Evolutionary conservation across 1,140 invertebrate genomes (phyloP).

Genomic region (Bombus superbus): DNA sequence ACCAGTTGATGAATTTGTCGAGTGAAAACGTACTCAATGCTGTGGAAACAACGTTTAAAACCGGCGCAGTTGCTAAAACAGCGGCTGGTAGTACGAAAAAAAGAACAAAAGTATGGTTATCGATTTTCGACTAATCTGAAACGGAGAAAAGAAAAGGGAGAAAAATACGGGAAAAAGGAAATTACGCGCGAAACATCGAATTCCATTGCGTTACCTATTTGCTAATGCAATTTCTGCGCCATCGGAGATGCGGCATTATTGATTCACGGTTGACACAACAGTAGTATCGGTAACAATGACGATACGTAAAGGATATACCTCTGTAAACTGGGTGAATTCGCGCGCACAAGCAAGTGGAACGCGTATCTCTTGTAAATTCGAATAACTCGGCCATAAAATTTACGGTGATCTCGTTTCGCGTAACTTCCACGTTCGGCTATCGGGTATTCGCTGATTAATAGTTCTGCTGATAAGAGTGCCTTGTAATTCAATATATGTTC

Average conservation of each 20-base stretch:
- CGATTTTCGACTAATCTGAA: background rate
- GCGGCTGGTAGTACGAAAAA: background rate
- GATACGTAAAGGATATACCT: slow-evolving; percentile 14
- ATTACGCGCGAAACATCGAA: background rate
- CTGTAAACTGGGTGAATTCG: background rate
- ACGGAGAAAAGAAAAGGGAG: background rate
- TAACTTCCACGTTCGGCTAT: background rate
- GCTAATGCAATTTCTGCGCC: background rate
- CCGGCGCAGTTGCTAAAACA: background rate
- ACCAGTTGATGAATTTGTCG: no score
- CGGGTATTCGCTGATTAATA: slow-evolving; percentile 4
- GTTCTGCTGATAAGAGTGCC: background rate
- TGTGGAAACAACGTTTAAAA: background rate
- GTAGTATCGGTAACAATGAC: slow-evolving; percentile 8
- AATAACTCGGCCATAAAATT: slow-evolving; percentile 41
- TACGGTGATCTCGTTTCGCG: slow-evolving; percentile 33
- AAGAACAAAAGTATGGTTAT: background rate
- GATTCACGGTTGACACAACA: slow-evolving; percentile 24
- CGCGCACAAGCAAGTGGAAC: background rate
- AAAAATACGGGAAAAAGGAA: background rate
- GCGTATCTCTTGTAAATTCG: slow-evolving; percentile 16
- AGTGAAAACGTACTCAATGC: background rate
- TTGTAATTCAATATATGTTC: background rate
- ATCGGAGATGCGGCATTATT: background rate
- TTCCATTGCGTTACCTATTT: background rate